Percentiles rank a stretch among this genome's conserved stretches.
Conservation (phyloP, 2,797 vertebrate genomes). For the Chromis chromis region DNA sequence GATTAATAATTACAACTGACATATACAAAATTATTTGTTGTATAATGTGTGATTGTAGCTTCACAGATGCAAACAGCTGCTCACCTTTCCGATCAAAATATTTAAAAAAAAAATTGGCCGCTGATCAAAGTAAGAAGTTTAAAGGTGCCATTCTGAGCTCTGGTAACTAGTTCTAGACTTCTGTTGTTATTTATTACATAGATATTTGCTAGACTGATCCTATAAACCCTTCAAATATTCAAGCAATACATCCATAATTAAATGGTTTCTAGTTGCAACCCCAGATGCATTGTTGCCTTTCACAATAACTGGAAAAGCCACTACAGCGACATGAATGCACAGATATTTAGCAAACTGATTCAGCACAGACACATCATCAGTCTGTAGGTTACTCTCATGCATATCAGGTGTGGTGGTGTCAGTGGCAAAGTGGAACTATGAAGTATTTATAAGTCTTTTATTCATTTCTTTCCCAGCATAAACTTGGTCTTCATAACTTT, state of each 20-base stretch:
- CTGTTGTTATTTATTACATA: background rate
- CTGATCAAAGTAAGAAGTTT: background rate
- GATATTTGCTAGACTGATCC: background rate
- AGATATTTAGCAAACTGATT: background rate
- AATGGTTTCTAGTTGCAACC: background rate
- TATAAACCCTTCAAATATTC: background rate
- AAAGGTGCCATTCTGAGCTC: background rate
- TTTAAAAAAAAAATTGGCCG: background rate
- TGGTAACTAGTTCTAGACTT: background rate
- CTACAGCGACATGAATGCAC: background rate
- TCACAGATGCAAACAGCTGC: background rate
- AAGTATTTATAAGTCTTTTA: conserved; percentile 3
- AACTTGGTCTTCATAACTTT: conserved; percentile 87
- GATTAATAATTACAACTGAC: background rate
- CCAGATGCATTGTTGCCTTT: background rate
- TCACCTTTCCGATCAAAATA: background rate
- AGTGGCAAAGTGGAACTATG: background rate
- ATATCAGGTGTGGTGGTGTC: background rate
- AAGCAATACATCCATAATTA: background rate
- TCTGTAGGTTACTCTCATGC: background rate
- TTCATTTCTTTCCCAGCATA: conserved; percentile 82
- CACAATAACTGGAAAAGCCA: background rate
- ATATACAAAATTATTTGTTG: too few species aligned
- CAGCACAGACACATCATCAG: background rate
- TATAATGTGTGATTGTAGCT: too few species aligned